Evolutionary conservation across 2,888 invertebrate species (phyloP).

Genomic region (Agonopterix arenella): DNA sequence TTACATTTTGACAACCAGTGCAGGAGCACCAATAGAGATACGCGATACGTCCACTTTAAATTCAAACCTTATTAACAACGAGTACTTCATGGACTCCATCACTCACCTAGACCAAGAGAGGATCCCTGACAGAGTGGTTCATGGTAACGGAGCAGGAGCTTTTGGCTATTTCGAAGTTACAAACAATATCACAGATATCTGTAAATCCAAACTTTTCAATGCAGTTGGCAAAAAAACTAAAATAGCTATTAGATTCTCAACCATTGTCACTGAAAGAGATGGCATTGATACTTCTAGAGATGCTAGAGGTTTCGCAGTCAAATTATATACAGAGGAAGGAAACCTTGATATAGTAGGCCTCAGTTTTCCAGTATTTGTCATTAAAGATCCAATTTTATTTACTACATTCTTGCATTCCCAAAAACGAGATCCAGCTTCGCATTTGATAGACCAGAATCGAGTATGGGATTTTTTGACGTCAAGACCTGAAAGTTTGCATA

Average conservation of each 20-base stretch:
- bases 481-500: constrained; percentile 82
- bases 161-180: constrained; percentile 7
- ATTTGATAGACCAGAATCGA: constrained; percentile 21
- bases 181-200: not conserved
- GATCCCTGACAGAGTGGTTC: constrained; percentile 92
- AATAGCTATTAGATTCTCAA: constrained; percentile 74
- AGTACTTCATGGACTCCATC: constrained; percentile 80
- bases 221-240: constrained; percentile 77
- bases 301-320: constrained; percentile 58
- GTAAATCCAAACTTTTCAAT: constrained; percentile 77
- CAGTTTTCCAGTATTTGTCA: constrained; percentile 72
- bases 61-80: constrained; percentile 5
- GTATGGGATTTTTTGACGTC: constrained; percentile 71
- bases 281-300: constrained; percentile 68
- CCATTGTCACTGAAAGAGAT: constrained; percentile 78
- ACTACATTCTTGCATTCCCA: constrained; percentile 71
- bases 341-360: constrained; percentile 25
- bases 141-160: constrained; percentile 91
- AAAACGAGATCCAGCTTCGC: constrained; percentile 74
- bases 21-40: constrained; percentile 8
- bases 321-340: constrained; percentile 37
- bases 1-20: constrained; percentile 52
- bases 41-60: constrained; percentile 5
- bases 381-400: constrained; percentile 72
- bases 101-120: constrained; percentile 88